Evolutionary conservation across 2,113 vertebrate genomes (phyloP).

Genomic region (Scomber japonicus): DNA sequence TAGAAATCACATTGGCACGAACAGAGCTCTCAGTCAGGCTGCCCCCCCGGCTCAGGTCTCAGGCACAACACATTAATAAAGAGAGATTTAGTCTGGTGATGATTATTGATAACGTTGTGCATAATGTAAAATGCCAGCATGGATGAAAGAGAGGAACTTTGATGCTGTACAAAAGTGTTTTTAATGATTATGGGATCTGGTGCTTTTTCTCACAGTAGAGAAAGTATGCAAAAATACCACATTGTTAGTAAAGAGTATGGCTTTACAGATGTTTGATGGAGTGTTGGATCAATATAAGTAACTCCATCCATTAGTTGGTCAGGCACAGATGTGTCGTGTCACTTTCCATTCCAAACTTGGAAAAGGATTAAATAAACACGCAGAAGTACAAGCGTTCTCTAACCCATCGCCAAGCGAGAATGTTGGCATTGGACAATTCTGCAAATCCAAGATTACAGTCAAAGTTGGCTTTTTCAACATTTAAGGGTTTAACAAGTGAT

Average conservation of each 20-base stretch:
- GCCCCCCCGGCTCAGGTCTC: slow-evolving; percentile 63
- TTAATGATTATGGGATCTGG: slow-evolving; percentile 18
- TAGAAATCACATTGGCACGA: slow-evolving; percentile 74
- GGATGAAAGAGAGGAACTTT: slow-evolving; percentile 44
- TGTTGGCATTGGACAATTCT: too few relatives aligned
- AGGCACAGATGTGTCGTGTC: neutral
- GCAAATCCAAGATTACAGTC: too few relatives aligned
- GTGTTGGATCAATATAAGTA: neutral
- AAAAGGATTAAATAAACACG: too few relatives aligned
- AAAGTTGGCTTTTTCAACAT: too few relatives aligned
- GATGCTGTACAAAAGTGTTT: slow-evolving; percentile 36
- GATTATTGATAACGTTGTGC: slow-evolving; percentile 73
- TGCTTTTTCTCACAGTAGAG: slow-evolving; percentile 18
- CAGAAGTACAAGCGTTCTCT: too few relatives aligned
- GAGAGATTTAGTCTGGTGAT: slow-evolving; percentile 65
- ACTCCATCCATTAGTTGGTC: neutral
- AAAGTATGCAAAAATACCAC: neutral
- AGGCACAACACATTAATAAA: slow-evolving; percentile 70
- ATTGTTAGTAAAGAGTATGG: neutral
- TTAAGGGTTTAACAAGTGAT: too few relatives aligned
- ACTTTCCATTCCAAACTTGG: too few relatives aligned
- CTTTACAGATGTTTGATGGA: neutral
- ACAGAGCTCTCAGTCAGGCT: slow-evolving; percentile 67
- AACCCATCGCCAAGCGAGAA: too few relatives aligned
- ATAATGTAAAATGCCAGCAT: slow-evolving; percentile 66